A percentile compares a stretch with the other conserved stretches of the same genome.
Conservation (phyloP, 1,140 invertebrate species). For the Pantala flavescens region DNA sequence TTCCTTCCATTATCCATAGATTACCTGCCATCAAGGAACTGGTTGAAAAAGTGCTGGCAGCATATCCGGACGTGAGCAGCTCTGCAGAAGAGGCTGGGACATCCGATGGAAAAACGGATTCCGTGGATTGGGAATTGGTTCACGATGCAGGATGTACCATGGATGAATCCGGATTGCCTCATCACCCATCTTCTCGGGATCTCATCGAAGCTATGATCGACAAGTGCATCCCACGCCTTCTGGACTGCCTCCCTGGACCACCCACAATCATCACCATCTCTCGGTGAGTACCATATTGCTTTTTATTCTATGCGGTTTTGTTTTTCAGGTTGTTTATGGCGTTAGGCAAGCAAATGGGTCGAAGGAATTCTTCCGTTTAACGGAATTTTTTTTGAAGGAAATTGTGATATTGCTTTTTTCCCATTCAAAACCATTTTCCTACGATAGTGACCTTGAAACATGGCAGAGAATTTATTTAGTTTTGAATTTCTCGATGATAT, state of each 20-base stretch:
- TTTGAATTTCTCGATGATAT: too few relatives aligned
- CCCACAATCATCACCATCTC: conserved; percentile 70
- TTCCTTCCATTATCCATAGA: neutral
- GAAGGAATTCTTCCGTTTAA: too few relatives aligned
- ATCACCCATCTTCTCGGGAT: conserved; percentile 60
- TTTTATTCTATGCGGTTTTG: too few relatives aligned
- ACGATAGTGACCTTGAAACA: too few relatives aligned
- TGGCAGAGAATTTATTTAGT: too few relatives aligned
- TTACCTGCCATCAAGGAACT: neutral
- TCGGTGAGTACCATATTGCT: conserved; percentile 19
- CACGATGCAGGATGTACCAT: conserved; percentile 78
- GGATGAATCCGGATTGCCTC: conserved; percentile 61
- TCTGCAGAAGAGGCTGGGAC: neutral
- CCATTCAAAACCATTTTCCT: too few relatives aligned
- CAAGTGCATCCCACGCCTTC: conserved; percentile 43
- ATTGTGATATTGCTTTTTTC: too few relatives aligned
- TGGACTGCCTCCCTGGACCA: conserved; percentile 46
- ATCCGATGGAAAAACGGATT: neutral
- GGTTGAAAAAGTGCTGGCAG: neutral
- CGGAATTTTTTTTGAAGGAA: too few relatives aligned
- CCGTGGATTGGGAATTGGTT: conserved; percentile 63
- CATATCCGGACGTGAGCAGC: neutral
- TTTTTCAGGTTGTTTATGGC: too few relatives aligned
- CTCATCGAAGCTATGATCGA: conserved; percentile 54
- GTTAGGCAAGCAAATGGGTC: too few relatives aligned